Percentiles rank a stretch among this genome's conserved stretches.
Conservation (phyloP, 2,113 vertebrate species). For the Chauna torquata region DNA sequence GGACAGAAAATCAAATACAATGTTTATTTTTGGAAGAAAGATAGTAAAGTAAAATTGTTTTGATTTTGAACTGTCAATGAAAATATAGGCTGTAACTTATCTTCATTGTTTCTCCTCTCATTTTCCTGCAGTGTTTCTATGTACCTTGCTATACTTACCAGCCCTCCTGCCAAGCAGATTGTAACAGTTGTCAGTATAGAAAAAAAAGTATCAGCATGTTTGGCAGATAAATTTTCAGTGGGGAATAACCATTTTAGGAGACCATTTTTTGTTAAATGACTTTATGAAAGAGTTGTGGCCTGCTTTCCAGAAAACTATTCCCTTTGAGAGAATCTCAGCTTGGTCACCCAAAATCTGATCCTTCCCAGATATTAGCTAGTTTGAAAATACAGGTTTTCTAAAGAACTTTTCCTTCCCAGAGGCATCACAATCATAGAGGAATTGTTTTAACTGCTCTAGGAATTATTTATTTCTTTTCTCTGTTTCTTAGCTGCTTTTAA, state of each 20-base stretch:
- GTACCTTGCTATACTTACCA: neutral
- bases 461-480: neutral
- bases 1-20: neutral
- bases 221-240: neutral
- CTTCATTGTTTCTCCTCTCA: neutral
- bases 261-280: neutral
- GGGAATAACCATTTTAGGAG: neutral
- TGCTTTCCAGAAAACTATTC: neutral
- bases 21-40: neutral
- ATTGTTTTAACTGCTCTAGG: neutral
- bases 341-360: neutral
- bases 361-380: neutral
- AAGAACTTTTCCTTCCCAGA: neutral
- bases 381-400: neutral
- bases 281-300: neutral
- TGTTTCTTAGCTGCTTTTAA: neutral
- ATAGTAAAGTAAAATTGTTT: neutral
- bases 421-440: neutral
- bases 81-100: neutral
- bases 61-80: neutral
- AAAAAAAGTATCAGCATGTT: neutral
- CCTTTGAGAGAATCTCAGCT: neutral
- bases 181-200: neutral
- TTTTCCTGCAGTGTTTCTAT: neutral
- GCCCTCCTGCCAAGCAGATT: neutral